Base-by-base conservation (phyloP, 2,888 invertebrate genomes). In the Hetaerina titia region DNA sequence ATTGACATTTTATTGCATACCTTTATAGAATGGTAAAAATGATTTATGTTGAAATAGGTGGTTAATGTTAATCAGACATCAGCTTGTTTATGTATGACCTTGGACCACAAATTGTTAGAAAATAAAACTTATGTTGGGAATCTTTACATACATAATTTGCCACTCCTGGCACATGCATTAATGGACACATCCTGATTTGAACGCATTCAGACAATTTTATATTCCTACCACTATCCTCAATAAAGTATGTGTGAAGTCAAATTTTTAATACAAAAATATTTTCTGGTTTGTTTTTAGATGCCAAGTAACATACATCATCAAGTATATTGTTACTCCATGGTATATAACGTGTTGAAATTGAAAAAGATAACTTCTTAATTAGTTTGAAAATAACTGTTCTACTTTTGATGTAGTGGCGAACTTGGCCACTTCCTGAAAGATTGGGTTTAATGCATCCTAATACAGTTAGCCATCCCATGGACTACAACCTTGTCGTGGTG, bases 21-120 rank as follows among this genome's bases (percentile, higher is more conserved):
- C 64, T 60, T 90, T 45, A 45, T 69, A 92, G 92, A 69, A 64
- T 92, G 92, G 69, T 92, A 63, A 74, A 92, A 69, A 57, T 64
- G 69, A 57, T 56, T 92, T 92, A 17, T 69, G 92, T 92, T 69
- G 56, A 69, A 69, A 56, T 69, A 74, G 64, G 45, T 57, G 31
- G 92, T 92, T 56, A 74, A 69, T 69, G 92, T 92, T 92, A 69
- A 45, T 56, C 69, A 56, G 69, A 92, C 64, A 56, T 92, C 74
- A 69, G 92, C 92, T 92, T 69, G 92, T 22, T 92, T 92, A 90
- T 92, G 92, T 69, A 92, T 56, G 69, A 92, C 92, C 69, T 92
- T 92, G 92, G 92, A 69, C 92, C 92, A 92, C 92, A 56, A 69
- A 92, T 92, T 92, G 92, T 92, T 92, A 92, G 92, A 69, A 92